phyloP scores from a whole-genome alignment of 2,113 vertebrate genomes.

The Rhynchopsitta pachyrhyncha region DNA sequence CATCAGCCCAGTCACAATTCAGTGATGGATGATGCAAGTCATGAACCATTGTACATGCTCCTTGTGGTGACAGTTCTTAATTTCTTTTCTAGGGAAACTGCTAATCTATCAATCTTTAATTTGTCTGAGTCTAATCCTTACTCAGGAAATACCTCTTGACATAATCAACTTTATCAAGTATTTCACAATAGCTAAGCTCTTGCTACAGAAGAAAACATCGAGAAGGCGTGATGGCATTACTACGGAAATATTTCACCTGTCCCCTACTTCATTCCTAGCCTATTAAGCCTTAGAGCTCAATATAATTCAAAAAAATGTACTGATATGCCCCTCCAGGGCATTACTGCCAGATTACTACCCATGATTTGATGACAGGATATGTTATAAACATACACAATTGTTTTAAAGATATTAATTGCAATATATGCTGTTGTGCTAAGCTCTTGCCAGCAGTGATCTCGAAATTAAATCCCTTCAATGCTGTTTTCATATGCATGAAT shows the following conservation, averaged over 20 bases:
- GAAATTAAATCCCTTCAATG: neutral
- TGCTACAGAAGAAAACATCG: neutral
- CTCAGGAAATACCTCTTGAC: neutral
- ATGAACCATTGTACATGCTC: neutral
- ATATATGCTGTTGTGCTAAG: neutral
- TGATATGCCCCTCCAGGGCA: neutral
- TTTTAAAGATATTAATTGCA: constrained; percentile 1
- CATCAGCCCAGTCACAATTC: neutral
- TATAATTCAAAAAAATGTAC: neutral
- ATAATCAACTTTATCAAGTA: constrained; percentile 7
- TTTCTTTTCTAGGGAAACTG: neutral
- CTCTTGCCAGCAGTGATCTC: neutral
- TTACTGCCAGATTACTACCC: neutral
- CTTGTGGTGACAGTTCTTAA: neutral
- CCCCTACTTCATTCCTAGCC: neutral
- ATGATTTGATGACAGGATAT: neutral
- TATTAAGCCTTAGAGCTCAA: neutral
- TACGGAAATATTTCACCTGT: neutral
- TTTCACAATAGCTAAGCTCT: neutral
- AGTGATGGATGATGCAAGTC: neutral
- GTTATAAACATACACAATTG: neutral
- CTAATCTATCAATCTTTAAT: neutral
- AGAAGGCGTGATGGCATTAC: neutral
- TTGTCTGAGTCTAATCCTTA: neutral
- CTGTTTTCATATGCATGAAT: neutral